Evolutionary conservation across 2,888 invertebrate species (phyloP).

Genomic region (Prosopocoilus inquinatus): DNA sequence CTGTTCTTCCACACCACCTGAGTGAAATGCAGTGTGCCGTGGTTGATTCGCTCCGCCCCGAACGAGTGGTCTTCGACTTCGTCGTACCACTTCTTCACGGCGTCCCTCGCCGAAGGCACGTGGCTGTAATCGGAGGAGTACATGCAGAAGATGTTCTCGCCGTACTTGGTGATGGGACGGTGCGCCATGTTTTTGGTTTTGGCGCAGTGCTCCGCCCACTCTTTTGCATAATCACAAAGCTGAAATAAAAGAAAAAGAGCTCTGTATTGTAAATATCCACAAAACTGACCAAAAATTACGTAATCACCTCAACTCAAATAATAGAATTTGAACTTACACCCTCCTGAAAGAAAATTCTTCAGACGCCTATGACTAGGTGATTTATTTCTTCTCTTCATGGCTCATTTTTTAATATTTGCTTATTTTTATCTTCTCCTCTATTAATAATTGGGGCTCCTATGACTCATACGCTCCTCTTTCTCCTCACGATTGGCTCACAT

Average conservation of each 20-base stretch:
- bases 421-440: no score
- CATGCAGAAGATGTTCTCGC: conserved; percentile 60
- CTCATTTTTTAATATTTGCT: no score
- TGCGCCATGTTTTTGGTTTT: conserved; percentile 64
- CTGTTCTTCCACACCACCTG: conserved; percentile 73
- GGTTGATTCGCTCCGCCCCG: conserved; percentile 56
- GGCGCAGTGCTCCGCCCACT: conserved; percentile 70
- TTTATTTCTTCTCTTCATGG: no score
- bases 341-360: no score
- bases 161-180: conserved; percentile 62
- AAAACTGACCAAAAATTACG: no score
- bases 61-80: conserved; percentile 57
- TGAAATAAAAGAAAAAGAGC: conserved; percentile 40
- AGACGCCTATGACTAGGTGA: no score
- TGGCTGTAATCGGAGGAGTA: conserved; percentile 57
- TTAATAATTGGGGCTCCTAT: no score
- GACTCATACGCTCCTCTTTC: no score
- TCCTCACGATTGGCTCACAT: no score
- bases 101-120: conserved; percentile 54
- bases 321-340: no score
- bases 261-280: no score
- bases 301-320: no score
- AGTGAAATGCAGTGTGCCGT: conserved; percentile 44
- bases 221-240: conserved; percentile 63
- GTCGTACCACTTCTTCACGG: conserved; percentile 60